Conservation (phyloP, 2,113 vertebrate species). For the Otolemur garnettii region DNA sequence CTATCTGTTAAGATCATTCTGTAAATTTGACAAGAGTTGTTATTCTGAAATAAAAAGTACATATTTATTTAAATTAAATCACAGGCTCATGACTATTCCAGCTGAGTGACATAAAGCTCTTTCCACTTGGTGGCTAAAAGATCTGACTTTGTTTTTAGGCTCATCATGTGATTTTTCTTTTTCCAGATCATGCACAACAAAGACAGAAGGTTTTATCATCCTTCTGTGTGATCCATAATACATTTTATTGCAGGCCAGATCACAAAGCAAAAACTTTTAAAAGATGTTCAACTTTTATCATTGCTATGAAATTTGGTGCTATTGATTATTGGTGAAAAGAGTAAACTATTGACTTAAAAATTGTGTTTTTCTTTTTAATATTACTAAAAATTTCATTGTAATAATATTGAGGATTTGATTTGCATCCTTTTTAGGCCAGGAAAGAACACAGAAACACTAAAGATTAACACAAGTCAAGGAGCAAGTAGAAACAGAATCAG, state of each 20-base stretch:
- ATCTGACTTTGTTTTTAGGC: constrained; percentile 59
- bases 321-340: constrained; percentile 20
- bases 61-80: constrained; percentile 38
- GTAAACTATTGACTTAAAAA: constrained; percentile 8
- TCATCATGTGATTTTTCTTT: not conserved
- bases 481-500: not conserved
- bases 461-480: constrained; percentile 61
- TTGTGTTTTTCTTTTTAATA: not conserved
- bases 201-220: not conserved
- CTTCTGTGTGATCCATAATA: constrained; percentile 6
- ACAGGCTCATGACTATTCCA: constrained; percentile 30
- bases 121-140: constrained; percentile 39
- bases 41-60: not conserved
- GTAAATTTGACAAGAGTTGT: not conserved
- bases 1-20: constrained; percentile 43
- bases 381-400: constrained; percentile 5
- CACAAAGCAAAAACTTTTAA: constrained; percentile 25
- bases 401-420: constrained; percentile 41
- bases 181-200: not conserved
- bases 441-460: constrained; percentile 11
- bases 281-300: not conserved
- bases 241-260: constrained; percentile 18
- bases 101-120: not conserved
- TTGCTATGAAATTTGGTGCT: constrained; percentile 48
- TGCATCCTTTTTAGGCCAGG: constrained; percentile 13